Evolutionary conservation across 2,888 invertebrate genomes (phyloP).

Genomic region (Oligia latruncula): DNA sequence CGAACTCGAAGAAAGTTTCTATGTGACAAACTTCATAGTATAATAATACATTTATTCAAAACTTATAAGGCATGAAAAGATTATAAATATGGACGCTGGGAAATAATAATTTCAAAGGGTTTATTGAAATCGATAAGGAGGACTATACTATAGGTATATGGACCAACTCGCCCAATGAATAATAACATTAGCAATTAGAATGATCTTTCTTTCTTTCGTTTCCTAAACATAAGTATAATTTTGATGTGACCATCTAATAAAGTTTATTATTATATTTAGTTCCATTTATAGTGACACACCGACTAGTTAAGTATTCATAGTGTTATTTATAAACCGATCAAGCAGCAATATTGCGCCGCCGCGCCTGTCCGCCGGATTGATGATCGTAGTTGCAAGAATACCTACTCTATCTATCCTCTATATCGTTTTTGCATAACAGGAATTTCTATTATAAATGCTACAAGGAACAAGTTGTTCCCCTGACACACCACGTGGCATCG

Average conservation of each 20-base stretch:
- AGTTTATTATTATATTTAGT: neutral
- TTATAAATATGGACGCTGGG: neutral
- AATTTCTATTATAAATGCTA: neutral
- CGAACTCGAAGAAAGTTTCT: neutral
- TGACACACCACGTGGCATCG: too few species aligned
- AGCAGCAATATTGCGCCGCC: constrained; percentile 22
- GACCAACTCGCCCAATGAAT: neutral
- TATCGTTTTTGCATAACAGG: constrained; percentile 1
- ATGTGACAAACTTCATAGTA: neutral
- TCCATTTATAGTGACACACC: neutral
- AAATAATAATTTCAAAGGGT: too few species aligned
- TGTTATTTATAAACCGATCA: constrained; percentile 29
- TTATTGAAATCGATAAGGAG: too few species aligned
- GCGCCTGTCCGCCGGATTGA: constrained; percentile 37
- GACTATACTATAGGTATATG: neutral
- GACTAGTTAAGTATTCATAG: constrained; percentile 39
- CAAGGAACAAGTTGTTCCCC: neutral
- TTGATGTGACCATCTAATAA: neutral
- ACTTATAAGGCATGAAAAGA: too few species aligned
- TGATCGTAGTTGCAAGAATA: constrained; percentile 19
- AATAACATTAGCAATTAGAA: neutral
- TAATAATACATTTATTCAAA: too few species aligned
- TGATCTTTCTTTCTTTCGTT: neutral
- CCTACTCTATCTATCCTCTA: neutral
- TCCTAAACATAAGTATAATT: neutral